A percentile compares a stretch with the other conserved stretches of the same genome.
Evolutionary conservation across 1,140 invertebrate species (phyloP).

Genomic region (Drosophila pachea): DNA sequence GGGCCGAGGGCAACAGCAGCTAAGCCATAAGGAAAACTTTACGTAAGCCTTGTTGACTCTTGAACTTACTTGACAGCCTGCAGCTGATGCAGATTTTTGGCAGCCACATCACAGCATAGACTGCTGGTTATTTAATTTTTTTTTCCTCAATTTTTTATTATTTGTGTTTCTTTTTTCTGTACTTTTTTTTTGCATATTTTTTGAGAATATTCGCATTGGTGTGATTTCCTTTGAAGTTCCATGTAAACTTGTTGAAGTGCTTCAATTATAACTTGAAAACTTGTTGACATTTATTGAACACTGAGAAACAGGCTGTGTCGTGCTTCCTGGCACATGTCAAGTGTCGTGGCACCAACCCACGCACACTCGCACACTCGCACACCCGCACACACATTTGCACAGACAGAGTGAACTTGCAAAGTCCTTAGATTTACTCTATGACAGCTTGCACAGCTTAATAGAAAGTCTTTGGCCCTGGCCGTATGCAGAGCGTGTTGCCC

Average conservation of each 20-base stretch:
- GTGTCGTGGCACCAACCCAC: not conserved
- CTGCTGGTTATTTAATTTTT: conserved; percentile 39
- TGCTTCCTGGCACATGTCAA: conserved; percentile 32
- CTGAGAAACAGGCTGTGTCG: conserved; percentile 42
- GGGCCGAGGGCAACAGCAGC: not conserved
- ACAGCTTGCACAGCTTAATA: conserved; percentile 17
- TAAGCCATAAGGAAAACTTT: conserved; percentile 48
- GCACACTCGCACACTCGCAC: conserved; percentile 14
- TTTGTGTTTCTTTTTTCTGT: no score
- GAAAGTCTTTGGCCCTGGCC: conserved; percentile 41
- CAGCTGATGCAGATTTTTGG: conserved; percentile 52
- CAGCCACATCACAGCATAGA: conserved; percentile 5
- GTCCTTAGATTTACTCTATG: conserved; percentile 15
- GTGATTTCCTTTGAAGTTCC: conserved; percentile 46
- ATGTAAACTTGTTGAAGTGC: conserved; percentile 62
- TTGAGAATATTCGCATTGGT: conserved; percentile 32
- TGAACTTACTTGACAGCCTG: conserved; percentile 50
- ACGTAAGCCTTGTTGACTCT: conserved; percentile 59
- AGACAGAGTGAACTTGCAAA: conserved; percentile 4
- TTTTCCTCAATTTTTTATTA: no score
- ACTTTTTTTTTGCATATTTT: not conserved
- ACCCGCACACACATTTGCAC: conserved; percentile 5
- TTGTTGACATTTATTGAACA: conserved; percentile 75
- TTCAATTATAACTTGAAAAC: conserved; percentile 75
- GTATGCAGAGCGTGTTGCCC: conserved; percentile 27